Conservation (phyloP, 2,888 invertebrate genomes). For the Chironomus riparius region DNA sequence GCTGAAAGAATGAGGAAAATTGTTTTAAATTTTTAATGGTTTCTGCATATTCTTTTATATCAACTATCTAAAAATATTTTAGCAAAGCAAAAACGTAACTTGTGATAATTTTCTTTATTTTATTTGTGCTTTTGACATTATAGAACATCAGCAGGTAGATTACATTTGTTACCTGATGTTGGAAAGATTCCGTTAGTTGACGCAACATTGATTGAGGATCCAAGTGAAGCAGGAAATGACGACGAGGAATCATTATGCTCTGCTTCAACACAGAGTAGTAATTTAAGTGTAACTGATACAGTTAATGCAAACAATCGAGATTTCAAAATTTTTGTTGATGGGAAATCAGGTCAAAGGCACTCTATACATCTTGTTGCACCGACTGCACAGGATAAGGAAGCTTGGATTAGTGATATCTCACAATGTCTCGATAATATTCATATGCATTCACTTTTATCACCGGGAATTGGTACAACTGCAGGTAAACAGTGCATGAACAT, state of each 20-base stretch:
- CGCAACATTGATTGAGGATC: slow-evolving; percentile 78
- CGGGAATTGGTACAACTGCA: slow-evolving; percentile 42
- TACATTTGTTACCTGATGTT: slow-evolving; percentile 74
- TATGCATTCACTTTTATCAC: slow-evolving; percentile 74
- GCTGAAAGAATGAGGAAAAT: not conserved
- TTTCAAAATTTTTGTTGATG: slow-evolving; percentile 32
- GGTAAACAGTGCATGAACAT: slow-evolving; percentile 32
- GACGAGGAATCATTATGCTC: slow-evolving; percentile 55
- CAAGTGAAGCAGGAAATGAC: slow-evolving; percentile 52
- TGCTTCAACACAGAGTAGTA: slow-evolving; percentile 30
- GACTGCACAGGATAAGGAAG: slow-evolving; percentile 79
- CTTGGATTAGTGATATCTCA: slow-evolving; percentile 87
- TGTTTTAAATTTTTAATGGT: not conserved
- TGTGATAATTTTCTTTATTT: not conserved
- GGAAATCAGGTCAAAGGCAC: slow-evolving; percentile 30
- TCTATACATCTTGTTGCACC: slow-evolving; percentile 50
- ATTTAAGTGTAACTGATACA: slow-evolving; percentile 31
- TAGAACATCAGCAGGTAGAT: slow-evolving; percentile 67
- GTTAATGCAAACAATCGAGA: slow-evolving; percentile 30
- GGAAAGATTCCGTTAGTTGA: slow-evolving; percentile 77
- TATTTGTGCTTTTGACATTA: slow-evolving; percentile 26
- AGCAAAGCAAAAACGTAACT: not conserved
- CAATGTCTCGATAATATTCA: slow-evolving; percentile 92
- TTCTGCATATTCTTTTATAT: too few species aligned
- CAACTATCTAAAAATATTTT: too few species aligned